These are phyloP conservation scores for Muscicapa comitata DNA, from an alignment of 2,797 vertebrate genomes.

Conservation along the genomic window DNA sequence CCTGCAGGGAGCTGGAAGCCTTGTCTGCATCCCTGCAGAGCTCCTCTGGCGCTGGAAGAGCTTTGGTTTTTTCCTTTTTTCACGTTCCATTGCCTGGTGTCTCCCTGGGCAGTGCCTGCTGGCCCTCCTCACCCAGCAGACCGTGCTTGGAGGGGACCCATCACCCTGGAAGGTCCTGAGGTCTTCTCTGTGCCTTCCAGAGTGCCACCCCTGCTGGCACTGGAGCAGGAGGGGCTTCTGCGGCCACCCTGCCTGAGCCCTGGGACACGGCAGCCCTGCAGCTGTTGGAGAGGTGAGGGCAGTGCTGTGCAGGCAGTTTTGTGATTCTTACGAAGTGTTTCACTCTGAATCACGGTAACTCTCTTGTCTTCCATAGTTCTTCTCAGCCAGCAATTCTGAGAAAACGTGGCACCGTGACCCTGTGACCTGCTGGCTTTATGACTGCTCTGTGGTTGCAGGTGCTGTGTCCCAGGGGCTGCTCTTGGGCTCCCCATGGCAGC, in stretches of 20 bases:
- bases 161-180: background rate
- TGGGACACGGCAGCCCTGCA: background rate
- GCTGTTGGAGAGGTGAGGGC: background rate
- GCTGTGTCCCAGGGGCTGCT: background rate
- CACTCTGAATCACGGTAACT: background rate
- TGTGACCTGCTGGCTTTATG: background rate
- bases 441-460: background rate
- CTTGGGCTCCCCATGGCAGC: background rate
- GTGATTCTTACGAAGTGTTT: background rate
- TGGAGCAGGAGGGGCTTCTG: background rate
- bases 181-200: background rate
- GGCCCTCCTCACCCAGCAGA: background rate
- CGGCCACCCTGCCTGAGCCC: background rate
- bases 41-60: accelerated
- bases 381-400: background rate
- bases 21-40: accelerated
- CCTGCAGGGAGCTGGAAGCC: background rate
- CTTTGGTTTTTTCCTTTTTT: background rate
- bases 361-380: background rate
- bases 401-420: background rate
- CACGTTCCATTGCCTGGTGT: background rate
- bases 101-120: background rate
- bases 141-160: background rate
- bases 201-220: background rate
- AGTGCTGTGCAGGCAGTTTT: background rate